Base-by-base conservation (phyloP, 2,113 vertebrate genomes). In the Hippocampus comes region DNA sequence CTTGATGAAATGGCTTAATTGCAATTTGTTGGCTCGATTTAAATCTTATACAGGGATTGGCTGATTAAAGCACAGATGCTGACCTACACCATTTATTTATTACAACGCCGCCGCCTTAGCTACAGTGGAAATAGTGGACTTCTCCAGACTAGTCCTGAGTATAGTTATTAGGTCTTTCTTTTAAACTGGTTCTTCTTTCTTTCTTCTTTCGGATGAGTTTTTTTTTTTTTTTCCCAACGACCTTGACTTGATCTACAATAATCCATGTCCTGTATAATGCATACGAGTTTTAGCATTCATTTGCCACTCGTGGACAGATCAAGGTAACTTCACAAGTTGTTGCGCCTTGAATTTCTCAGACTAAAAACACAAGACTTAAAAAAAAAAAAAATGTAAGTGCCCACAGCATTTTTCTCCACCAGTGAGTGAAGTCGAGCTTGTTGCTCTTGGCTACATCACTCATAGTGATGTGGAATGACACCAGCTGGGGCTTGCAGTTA, bases 381-480 rank as follows among this genome's bases (percentile, higher is more conserved):
- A 27, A 49, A 57, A 56, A 56, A 55, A 9, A 55, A n/a, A 34
- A 17, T 6, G 0, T 38, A 38, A 38, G 25, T 27, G 12, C 42
- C 41, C 49, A 17, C 12, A n/a, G 56, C 46, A 46, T 61, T 30
- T 60, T 63, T 64, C 5, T 23, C 48, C 25, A 72, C 68, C 18
- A 38, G n/a, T 68, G 59, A n/a, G 30, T 17, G 53, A 61, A 68
- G 51, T 71, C 43, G 25, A 59, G 77, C 59, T 60, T 55, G 63
- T 68, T 74, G 71, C 79, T 71, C 15, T 0, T 25, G 57, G 71
- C 68, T 34, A 64, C 63, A 53, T 74, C 75, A 71, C 55, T 73
- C 74, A 81, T 15, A 25, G 30, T 77, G 63, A 81, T 68, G 67
- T 53, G 64, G 71, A 68, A 46, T 53, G 79, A 81, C 68, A 71